Evolutionary conservation across 2,888 invertebrate genomes (phyloP), one percentile per base, ranked within the genome.

Genomic region (Drosophila maculinotata): DNA sequence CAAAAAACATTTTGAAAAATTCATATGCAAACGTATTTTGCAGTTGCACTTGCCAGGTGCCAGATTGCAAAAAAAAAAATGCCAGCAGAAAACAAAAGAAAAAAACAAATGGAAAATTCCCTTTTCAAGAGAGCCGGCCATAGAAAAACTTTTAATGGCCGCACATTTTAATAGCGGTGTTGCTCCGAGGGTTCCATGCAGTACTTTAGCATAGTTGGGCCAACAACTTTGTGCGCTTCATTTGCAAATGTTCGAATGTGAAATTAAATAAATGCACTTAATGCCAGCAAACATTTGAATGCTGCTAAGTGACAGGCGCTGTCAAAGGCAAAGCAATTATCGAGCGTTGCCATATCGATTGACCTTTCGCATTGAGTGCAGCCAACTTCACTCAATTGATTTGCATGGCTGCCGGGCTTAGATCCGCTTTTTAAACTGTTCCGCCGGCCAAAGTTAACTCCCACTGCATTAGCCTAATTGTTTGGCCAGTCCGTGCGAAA

Each of bases 1-100:
- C 59, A 76, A 79, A 79, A 81, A 80, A 76, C 85, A 81, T 81
- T 81, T 81, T 81, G 79, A 84, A 81, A 81, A 84, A 81, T 81
- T 84, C 81, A 81, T 81, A 81, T 79, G 81, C 85, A 84, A 81
- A 81, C 81, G 81, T 81, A 79, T 81, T 81, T 84, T 76, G 45
- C 84, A 74, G 71, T 70, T 84, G 83, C 84, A 73, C 70, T 73
- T 71, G 63, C 58, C 58, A 69, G 80, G 84, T 80, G 78, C 78
- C 83, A 81, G 79, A 71, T 62, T 73, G 73, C 69, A 75, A 69
- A 69, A 69, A 64, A 75, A 67, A 60, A 69, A 47, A n/a, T n/a
- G n/a, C n/a, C 59, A 60, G 4, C 20, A 20, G 4, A 20, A 2
- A 20, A 20, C 20, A 20, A 20, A 2, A 3, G 20, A 20, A 20